phyloP scores from a whole-genome alignment of 2,797 vertebrate species.

The Ctenopoma multispine region DNA sequence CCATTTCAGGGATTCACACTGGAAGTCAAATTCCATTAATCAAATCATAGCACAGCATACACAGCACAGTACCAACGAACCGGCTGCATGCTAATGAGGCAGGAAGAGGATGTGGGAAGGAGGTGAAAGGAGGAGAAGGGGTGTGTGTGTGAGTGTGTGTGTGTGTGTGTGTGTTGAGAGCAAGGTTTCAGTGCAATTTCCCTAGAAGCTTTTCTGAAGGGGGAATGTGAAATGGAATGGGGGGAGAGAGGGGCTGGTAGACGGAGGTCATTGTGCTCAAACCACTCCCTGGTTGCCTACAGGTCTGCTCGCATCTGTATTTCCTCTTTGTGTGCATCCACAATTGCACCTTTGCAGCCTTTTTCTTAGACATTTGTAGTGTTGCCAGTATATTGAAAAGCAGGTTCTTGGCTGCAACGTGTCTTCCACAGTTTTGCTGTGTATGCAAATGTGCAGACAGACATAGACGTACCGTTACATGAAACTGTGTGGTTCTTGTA shows the following conservation, averaged over 20 bases:
- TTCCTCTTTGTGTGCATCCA: conserved; percentile 19
- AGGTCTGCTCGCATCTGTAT: conserved; percentile 33
- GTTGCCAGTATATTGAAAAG: background rate
- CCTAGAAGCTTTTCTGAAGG: conserved; percentile 50
- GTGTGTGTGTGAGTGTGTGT: conserved; percentile 29
- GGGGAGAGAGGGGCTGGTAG: conserved; percentile 38
- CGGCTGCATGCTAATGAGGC: conserved; percentile 72
- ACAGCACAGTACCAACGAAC: conserved; percentile 54
- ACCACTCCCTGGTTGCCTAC: conserved; percentile 34
- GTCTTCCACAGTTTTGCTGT: too few relatives aligned
- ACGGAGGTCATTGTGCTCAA: conserved; percentile 55
- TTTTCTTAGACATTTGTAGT: conserved; percentile 4
- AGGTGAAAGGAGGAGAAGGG: conserved; percentile 11
- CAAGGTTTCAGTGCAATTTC: conserved; percentile 29
- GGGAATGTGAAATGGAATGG: conserved; percentile 28
- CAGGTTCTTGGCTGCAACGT: conserved; percentile 4
- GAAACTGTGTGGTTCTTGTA: too few relatives aligned
- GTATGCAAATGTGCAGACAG: background rate
- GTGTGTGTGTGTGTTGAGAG: conserved; percentile 10
- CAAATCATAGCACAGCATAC: conserved; percentile 59
- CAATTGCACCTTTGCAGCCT: conserved; percentile 16
- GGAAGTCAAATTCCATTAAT: conserved; percentile 79
- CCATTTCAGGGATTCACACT: conserved; percentile 55
- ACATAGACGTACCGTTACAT: background rate
- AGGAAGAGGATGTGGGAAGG: conserved; percentile 60